Evolutionary conservation across 2,888 invertebrate species (phyloP).

Genomic region (Idaea biselata): DNA sequence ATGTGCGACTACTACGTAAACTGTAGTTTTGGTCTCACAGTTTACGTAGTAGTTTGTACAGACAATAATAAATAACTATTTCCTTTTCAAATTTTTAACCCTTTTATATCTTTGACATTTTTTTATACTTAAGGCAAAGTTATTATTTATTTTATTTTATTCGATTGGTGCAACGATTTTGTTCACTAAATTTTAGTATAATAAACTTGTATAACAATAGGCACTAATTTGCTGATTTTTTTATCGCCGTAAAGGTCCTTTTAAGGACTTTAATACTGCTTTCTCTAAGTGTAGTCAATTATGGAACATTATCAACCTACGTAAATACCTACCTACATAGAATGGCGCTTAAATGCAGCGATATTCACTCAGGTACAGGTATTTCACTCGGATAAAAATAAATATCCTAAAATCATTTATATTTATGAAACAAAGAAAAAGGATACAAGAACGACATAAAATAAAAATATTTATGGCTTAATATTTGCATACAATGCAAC

Average conservation of each 20-base stretch:
- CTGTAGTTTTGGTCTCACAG: too few species aligned
- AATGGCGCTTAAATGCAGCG: not conserved
- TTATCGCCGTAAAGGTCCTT: not conserved
- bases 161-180: not conserved
- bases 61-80: too few species aligned
- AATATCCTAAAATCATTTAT: slow-evolving; percentile 4
- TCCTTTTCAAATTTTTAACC: too few species aligned
- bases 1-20: too few species aligned
- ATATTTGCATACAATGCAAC: slow-evolving; percentile 28
- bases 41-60: too few species aligned
- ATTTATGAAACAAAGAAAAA: slow-evolving; percentile 12
- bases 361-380: not conserved
- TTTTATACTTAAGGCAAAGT: too few species aligned
- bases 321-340: not conserved
- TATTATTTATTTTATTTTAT: not conserved
- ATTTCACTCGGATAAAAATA: not conserved
- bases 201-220: not conserved
- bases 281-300: not conserved
- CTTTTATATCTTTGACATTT: too few species aligned
- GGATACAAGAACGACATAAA: slow-evolving; percentile 19
- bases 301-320: not conserved
- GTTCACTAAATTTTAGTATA: not conserved
- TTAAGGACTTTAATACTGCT: not conserved
- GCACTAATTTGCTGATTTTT: not conserved
- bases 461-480: slow-evolving; percentile 5